Evolutionary conservation across 2,113 vertebrate genomes (phyloP), one percentile per base, ranked within the genome.

Genomic region (Sardina pilchardus): DNA sequence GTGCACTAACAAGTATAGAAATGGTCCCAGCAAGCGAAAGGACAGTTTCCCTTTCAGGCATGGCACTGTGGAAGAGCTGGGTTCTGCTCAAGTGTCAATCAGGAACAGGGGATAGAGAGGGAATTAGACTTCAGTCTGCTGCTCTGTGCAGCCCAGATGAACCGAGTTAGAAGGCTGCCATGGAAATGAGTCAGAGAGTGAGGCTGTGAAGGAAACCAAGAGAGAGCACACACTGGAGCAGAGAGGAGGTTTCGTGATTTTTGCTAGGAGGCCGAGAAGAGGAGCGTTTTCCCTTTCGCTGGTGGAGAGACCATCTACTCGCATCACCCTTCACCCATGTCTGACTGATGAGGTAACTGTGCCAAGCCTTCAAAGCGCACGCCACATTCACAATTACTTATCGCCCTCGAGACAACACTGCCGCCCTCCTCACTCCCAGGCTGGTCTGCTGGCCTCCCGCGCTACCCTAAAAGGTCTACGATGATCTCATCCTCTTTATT

Each of bases 331-430:
- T 71, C 82, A 84, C 67, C 53, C 82, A 86, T 88, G 36, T 84
- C 85, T 81, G 48, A 85, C 84, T 81, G 71, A 84, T 85, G 87
- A 87, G 81, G 82, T 67, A 59, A 88, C 85, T 83, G 53, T 59
- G 53, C 48, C 50, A 81, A 48, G 63, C 59, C 56, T 82, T 86
- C 56, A 82, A 82, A 82, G 81, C 53, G 34, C 34, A 26, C 24
- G 47, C 39, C 34, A 43, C n/a, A 44, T 63, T 83, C 47, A 85
- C 36, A 56, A 84, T 53, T 45, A 87, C 53, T 59, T 59, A 59
- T 59, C 39, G 45, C 43, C n/a, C 63, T 53, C 14, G 53, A 82
- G 81, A 63, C 63, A 81, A 81, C 39, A 67, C 24, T 83, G 24
- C 36, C 48, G 83, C 85, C 82, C 67, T 80, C 47, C 36, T 86